These are phyloP conservation scores for Nemoura dubitans DNA, from an alignment of 2,888 invertebrate genomes.

Conservation along the genomic window DNA sequence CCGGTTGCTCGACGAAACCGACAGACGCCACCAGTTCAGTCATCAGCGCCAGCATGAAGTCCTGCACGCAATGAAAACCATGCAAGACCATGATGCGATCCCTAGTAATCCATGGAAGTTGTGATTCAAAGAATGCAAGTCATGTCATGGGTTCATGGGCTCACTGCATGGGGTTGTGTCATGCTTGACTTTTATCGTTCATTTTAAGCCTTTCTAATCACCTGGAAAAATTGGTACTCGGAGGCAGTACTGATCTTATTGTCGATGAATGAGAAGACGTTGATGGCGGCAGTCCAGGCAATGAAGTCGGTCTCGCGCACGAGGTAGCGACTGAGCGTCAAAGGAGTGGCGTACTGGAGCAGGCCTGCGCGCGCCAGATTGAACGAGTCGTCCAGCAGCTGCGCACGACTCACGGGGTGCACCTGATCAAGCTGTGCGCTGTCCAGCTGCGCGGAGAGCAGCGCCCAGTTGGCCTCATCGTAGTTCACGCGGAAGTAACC, in stretches of 20 bases:
- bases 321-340: constrained; percentile 72
- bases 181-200: no score
- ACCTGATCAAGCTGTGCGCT: constrained; percentile 59
- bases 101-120: no score
- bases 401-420: constrained; percentile 71
- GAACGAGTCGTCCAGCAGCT: constrained; percentile 78
- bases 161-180: no score
- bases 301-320: constrained; percentile 69
- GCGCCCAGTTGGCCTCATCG: constrained; percentile 67
- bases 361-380: constrained; percentile 69
- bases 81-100: no score
- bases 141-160: no score
- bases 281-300: constrained; percentile 72
- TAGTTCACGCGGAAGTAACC: constrained; percentile 73
- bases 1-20: constrained; percentile 53
- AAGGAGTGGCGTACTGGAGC: constrained; percentile 68
- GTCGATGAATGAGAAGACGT: constrained; percentile 58
- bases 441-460: constrained; percentile 62
- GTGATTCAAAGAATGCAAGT: no score
- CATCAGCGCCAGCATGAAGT: constrained; percentile 54
- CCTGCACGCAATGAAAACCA: constrained; percentile 49
- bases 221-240: constrained; percentile 43
- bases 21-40: constrained; percentile 54
- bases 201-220: neutral
- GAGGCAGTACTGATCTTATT: constrained; percentile 38